phyloP scores from a whole-genome alignment of 2,797 vertebrate genomes.

The Enteromius paludinosus region DNA sequence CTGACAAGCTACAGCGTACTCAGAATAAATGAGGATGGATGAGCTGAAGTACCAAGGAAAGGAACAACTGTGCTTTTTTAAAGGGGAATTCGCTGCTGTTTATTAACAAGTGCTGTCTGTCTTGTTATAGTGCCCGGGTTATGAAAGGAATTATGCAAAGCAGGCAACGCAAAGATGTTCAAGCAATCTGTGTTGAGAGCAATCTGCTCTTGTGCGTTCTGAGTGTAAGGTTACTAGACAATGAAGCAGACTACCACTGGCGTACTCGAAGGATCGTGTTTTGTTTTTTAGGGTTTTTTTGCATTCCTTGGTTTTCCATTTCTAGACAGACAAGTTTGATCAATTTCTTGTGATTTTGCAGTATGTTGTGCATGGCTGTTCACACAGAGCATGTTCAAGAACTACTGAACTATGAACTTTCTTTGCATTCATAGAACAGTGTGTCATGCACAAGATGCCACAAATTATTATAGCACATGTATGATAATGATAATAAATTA shows the following conservation, averaged over 20 bases:
- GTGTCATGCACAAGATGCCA: no score
- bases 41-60: background rate
- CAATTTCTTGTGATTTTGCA: background rate
- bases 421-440: background rate
- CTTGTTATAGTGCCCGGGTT: background rate
- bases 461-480: background rate
- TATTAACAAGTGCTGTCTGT: background rate
- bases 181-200: background rate
- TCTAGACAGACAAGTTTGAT: background rate
- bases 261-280: background rate
- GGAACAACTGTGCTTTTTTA: background rate
- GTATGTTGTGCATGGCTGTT: background rate
- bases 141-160: background rate
- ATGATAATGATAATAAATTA: background rate
- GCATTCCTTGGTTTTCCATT: background rate
- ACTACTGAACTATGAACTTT: no score
- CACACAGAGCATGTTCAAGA: background rate
- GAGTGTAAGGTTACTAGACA: background rate
- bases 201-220: background rate
- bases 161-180: background rate
- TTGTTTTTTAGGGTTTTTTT: background rate
- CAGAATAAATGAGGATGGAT: constrained; percentile 5
- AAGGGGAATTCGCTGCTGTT: background rate
- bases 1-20: background rate
- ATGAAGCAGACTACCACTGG: background rate